Conservation (phyloP, 2,888 invertebrate species). For the Leucoma salicis region DNA sequence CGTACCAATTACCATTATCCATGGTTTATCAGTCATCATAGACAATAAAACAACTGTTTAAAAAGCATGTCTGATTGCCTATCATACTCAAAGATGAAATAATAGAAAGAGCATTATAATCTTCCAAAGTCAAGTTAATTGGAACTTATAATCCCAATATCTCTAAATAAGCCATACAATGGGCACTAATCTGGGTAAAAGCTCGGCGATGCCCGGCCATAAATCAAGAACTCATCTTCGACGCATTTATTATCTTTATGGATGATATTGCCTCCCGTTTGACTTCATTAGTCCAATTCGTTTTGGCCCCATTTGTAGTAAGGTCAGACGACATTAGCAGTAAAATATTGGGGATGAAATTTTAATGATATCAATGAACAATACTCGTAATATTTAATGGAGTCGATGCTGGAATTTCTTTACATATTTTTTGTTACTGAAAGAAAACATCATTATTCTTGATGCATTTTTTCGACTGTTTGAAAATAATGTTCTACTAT, state of each 20-base stretch:
- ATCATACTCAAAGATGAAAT: no score
- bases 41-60: no score
- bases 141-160: neutral
- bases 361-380: neutral
- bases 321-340: neutral
- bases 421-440: no score
- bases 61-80: no score
- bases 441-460: no score
- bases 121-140: no score
- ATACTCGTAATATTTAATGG: neutral
- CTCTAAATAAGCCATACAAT: neutral
- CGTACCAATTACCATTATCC: no score
- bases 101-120: no score
- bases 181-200: slow-evolving; percentile 5
- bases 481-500: no score
- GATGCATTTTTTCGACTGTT: no score
- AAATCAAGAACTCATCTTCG: slow-evolving; percentile 11
- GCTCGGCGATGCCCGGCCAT: slow-evolving; percentile 4
- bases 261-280: slow-evolving; percentile 7
- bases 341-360: neutral
- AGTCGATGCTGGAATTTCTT: no score
- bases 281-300: slow-evolving; percentile 9
- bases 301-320: slow-evolving; percentile 1
- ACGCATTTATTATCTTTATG: slow-evolving; percentile 10
- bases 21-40: no score